Conservation (phyloP, 37 sponge, comb jelly and placozoan genomes). For the Mnemiopsis leidyi region DNA sequence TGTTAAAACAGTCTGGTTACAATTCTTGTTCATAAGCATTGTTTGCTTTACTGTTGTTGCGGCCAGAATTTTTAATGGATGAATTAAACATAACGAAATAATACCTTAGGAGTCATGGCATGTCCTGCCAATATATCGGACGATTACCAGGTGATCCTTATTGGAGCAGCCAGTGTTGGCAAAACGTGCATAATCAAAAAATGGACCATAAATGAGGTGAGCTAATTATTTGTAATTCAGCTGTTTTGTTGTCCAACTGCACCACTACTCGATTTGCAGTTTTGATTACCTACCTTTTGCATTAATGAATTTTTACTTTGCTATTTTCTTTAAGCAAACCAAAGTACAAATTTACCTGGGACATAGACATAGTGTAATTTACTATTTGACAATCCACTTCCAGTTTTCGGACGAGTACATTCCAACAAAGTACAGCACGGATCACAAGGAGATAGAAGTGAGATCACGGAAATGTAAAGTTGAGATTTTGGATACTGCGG, state of each 20-base stretch:
- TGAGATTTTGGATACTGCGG: conserved; percentile 57
- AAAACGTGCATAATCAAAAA: conserved; percentile 58
- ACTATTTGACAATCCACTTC: too few species aligned
- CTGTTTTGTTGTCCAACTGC: too few species aligned
- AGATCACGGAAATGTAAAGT: background rate
- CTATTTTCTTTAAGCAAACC: background rate
- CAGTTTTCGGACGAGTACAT: conserved; percentile 66
- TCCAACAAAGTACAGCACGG: conserved; percentile 35
- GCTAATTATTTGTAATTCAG: background rate
- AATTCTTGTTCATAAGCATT: too few species aligned
- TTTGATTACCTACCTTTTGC: too few species aligned
- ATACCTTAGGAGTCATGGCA: background rate
- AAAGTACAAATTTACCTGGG: background rate
- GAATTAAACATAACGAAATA: too few species aligned
- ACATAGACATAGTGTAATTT: too few species aligned
- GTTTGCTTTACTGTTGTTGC: too few species aligned
- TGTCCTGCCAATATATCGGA: conserved; percentile 7
- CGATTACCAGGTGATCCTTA: conserved; percentile 31
- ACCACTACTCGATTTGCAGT: too few species aligned
- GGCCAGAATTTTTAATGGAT: too few species aligned
- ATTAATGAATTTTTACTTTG: too few species aligned
- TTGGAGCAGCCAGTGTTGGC: conserved; percentile 63
- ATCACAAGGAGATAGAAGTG: conserved; percentile 38
- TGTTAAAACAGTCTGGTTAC: too few species aligned
- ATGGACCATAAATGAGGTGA: conserved; percentile 58